Conservation (phyloP, 2,888 invertebrate species). For the Clanis bilineata region DNA sequence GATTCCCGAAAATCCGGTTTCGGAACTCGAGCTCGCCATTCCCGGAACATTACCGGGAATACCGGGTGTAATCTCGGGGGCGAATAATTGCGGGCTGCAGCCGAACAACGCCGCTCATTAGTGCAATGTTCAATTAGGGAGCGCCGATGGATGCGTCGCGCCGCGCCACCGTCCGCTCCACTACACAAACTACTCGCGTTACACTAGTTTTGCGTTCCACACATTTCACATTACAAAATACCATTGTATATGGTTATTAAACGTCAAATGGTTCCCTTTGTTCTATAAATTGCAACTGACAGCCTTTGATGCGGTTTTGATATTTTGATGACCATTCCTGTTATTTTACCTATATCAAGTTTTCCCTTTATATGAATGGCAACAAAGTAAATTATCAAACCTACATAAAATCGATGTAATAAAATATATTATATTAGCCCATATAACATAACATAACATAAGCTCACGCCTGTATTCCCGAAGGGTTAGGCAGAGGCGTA, state of each 20-base stretch:
- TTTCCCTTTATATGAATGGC: no score
- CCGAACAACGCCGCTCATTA: conserved; percentile 78
- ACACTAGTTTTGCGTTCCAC: conserved; percentile 45
- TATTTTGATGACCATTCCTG: no score
- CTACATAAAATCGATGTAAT: no score
- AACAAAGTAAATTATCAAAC: no score
- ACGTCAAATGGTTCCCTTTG: neutral
- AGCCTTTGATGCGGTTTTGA: neutral
- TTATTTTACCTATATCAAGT: no score
- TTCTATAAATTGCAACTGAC: neutral
- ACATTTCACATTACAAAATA: conserved; percentile 18
- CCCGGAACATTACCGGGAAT: conserved; percentile 64
- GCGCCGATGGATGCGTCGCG: conserved; percentile 48
- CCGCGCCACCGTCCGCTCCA: no score
- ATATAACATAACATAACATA: no score
- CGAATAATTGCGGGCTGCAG: conserved; percentile 75
- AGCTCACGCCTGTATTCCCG: no score
- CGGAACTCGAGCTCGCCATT: conserved; percentile 55
- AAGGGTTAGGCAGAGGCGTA: no score
- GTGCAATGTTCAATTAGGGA: conserved; percentile 79
- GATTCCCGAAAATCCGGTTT: conserved; percentile 49
- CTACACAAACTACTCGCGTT: conserved; percentile 31
- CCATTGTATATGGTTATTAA: conserved; percentile 13
- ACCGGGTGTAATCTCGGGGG: conserved; percentile 64
- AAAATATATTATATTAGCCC: no score